A percentile compares a stretch with the other conserved stretches of the same genome.
phyloP scores from a whole-genome alignment of 2,888 invertebrate species.

The Dolichopus griseipennis region DNA sequence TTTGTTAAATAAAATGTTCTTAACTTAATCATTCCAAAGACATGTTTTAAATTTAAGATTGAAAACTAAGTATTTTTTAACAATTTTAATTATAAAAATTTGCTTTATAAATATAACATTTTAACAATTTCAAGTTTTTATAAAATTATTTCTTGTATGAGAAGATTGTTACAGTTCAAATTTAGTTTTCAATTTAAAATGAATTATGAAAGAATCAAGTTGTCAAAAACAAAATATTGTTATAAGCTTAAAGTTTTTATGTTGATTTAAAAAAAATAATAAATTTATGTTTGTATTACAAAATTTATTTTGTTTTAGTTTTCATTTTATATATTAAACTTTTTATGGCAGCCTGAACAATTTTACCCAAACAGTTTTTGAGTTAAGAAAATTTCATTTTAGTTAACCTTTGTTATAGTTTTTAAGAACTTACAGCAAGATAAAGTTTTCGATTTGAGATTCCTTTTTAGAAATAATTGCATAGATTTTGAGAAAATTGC shows the following conservation, averaged over 20 bases:
- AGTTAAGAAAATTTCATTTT: no score
- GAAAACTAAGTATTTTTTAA: background rate
- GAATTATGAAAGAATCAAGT: background rate
- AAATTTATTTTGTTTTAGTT: background rate
- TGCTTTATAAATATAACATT: background rate
- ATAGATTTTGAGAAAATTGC: no score
- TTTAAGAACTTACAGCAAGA: background rate
- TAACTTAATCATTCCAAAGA: background rate
- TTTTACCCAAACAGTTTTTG: no score
- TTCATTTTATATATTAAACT: background rate
- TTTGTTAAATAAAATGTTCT: background rate
- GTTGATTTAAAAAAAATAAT: background rate
- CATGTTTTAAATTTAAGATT: background rate
- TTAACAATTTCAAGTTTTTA: background rate
- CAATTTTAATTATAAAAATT: background rate
- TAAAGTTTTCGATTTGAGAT: background rate
- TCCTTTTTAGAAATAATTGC: no score
- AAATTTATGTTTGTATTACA: constrained; percentile 5
- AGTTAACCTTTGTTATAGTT: no score
- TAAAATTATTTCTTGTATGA: no score
- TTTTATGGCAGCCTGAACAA: background rate
- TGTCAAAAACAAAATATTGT: background rate
- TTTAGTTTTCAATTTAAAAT: background rate
- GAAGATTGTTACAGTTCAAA: no score
- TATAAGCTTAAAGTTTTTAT: background rate